phyloP scores from a whole-genome alignment of 2,888 invertebrate species.

The Luperina testacea region DNA sequence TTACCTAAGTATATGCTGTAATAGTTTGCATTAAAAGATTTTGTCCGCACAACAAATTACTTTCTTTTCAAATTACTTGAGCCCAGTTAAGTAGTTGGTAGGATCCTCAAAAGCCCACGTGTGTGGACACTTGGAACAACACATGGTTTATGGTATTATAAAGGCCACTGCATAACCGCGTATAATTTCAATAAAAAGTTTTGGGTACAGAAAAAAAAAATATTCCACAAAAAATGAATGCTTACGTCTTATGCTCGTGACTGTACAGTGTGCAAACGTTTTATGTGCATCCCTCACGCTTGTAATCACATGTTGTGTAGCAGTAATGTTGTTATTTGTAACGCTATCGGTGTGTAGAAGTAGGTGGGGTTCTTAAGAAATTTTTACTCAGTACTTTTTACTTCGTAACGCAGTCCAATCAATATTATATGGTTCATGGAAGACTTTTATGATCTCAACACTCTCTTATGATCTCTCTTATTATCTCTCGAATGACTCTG shows the following conservation, averaged over 20 bases:
- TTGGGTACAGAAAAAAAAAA: neutral
- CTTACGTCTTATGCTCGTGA: neutral
- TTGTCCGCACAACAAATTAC: neutral
- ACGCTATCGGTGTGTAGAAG: neutral
- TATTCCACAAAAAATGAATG: neutral
- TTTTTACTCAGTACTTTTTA: neutral
- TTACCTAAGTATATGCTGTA: neutral
- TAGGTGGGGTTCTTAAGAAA: neutral
- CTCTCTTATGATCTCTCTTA: too few species aligned
- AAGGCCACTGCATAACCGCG: neutral
- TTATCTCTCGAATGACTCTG: too few species aligned
- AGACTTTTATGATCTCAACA: too few species aligned
- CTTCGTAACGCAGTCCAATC: neutral
- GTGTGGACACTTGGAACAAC: neutral
- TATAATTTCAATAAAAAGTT: neutral
- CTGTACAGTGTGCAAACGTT: conserved; percentile 30
- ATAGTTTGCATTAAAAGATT: neutral
- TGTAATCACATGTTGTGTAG: conserved; percentile 40
- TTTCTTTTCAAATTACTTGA: neutral
- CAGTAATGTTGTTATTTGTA: conserved; percentile 24
- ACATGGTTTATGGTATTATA: neutral
- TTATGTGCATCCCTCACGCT: conserved; percentile 58
- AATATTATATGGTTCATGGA: neutral
- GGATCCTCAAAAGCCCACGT: neutral
- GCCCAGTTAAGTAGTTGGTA: neutral